Evolutionary conservation across 2,888 invertebrate species (phyloP), one percentile per base, ranked within the genome.

Genomic region (Temnothorax ravouxi): DNA sequence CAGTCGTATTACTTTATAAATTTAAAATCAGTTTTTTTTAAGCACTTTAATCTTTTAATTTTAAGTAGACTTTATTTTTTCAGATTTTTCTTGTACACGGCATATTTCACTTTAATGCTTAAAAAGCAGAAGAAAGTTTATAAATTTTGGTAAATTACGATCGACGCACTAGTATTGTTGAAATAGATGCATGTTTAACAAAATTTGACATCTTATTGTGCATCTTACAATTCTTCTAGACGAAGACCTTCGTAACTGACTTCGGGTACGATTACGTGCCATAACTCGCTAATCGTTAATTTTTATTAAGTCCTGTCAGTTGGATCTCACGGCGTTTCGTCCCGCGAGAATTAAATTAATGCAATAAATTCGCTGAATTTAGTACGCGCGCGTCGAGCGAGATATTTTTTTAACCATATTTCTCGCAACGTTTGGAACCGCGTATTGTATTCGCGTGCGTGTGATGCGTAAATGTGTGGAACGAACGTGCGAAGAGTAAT

Each of bases 391-490:
- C 47, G 25, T 71, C 34, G 50, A 59, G 72, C 56, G 56, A 71
- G 21, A 80, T 80, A 72, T 80, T 80, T 79, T 80, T 80, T 80
- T 71, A 80, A 71, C 59, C 38, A 50, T 61, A 80, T 50, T 38
- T 71, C 79, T 59, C 59, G 59, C 38, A 38, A 59, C 41, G 59
- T 38, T 79, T 59, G 47, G 25, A 21, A 59, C 50, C 59, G 72
- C 59, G n/a, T 61, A 59, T 80, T 80, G 47, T 59, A 59, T 80
- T 59, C 47, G 72, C 47, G 25, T 38, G 34, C n/a, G 59, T 61
- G 72, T 47, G 76, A 52, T 18, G 76, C 61, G 74, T 18, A 38
- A 76, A 25, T 64, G 76, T 64, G 29, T 52, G 25, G 76, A 52
- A 76, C 72, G 25, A 61, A 25, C 50, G 59, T 72, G 47, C 47